Percentiles rank a stretch among this genome's conserved stretches.
Evolutionary conservation across 2,113 vertebrate genomes (phyloP).

Genomic region (Perccottus glenii): DNA sequence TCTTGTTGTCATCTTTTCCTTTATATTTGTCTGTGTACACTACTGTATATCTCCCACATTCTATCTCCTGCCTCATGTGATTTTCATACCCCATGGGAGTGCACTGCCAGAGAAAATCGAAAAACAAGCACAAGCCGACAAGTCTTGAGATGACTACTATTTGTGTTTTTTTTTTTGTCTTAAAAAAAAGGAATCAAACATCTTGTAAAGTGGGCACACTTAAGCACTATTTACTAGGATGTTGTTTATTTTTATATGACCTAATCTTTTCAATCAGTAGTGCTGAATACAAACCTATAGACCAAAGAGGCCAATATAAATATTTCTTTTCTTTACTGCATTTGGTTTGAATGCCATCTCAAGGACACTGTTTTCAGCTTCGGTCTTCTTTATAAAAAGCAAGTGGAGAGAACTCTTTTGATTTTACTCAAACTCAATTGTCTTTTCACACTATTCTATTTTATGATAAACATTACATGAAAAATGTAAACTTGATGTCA

Average conservation of each 20-base stretch:
- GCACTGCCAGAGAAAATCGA: constrained; percentile 30
- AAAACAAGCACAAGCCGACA: constrained; percentile 28
- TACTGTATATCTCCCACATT: background rate
- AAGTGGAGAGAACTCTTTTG: too few species aligned
- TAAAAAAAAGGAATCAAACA: too few species aligned
- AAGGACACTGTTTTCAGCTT: constrained; percentile 54
- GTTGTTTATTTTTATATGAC: too few species aligned
- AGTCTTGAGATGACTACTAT: background rate
- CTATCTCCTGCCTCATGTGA: constrained; percentile 30
- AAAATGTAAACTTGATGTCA: constrained; percentile 4
- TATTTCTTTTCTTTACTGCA: constrained; percentile 44
- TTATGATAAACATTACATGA: constrained; percentile 1
- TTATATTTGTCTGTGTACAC: background rate
- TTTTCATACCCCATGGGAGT: constrained; percentile 22
- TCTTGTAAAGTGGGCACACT: too few species aligned
- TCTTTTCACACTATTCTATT: background rate
- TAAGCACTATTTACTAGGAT: too few species aligned
- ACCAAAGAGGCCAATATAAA: constrained; percentile 19
- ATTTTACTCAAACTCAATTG: too few species aligned
- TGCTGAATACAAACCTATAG: background rate
- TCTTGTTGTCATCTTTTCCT: background rate
- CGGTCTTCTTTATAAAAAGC: background rate
- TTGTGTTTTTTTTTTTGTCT: too few species aligned
- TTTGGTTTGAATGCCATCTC: constrained; percentile 49
- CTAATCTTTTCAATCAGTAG: too few species aligned